Evolutionary conservation across 2,113 vertebrate species (phyloP).

Genomic region (Shinisaurus crocodilurus): DNA sequence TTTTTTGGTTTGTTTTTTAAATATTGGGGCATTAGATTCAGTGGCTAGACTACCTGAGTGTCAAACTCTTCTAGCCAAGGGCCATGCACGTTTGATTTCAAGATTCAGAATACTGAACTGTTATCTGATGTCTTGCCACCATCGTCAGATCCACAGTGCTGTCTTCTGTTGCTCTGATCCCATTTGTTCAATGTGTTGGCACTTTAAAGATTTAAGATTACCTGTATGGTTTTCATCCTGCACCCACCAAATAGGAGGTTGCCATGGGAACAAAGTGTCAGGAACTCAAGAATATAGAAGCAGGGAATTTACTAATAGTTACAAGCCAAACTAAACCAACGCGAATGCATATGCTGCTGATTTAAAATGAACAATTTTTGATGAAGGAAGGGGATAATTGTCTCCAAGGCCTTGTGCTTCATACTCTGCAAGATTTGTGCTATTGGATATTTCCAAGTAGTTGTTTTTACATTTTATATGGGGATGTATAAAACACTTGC

Average conservation of each 20-base stretch:
- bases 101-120: conserved; percentile 16
- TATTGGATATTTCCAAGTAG: conserved; percentile 31
- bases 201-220: conserved; percentile 45
- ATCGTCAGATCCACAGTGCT: conserved; percentile 25
- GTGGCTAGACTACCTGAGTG: conserved; percentile 46
- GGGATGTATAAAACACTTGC: conserved; percentile 33
- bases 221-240: conserved; percentile 43
- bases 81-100: conserved; percentile 33
- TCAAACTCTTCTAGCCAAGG: conserved; percentile 54
- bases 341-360: conserved; percentile 46
- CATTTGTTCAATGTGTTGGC: conserved; percentile 55
- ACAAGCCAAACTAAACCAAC: conserved; percentile 52
- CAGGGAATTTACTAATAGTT: conserved; percentile 35
- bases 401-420: conserved; percentile 30
- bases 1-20: no score
- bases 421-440: conserved; percentile 39
- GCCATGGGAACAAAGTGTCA: conserved; percentile 53
- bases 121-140: conserved; percentile 18
- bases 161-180: conserved; percentile 57
- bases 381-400: conserved; percentile 33
- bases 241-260: conserved; percentile 42
- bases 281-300: conserved; percentile 33
- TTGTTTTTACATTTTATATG: conserved; percentile 53
- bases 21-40: conserved; percentile 74
- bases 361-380: conserved; percentile 29